These are phyloP conservation scores for Halcyon chelicuti DNA, from an alignment of 2,797 vertebrate species.

Conservation along the genomic window DNA sequence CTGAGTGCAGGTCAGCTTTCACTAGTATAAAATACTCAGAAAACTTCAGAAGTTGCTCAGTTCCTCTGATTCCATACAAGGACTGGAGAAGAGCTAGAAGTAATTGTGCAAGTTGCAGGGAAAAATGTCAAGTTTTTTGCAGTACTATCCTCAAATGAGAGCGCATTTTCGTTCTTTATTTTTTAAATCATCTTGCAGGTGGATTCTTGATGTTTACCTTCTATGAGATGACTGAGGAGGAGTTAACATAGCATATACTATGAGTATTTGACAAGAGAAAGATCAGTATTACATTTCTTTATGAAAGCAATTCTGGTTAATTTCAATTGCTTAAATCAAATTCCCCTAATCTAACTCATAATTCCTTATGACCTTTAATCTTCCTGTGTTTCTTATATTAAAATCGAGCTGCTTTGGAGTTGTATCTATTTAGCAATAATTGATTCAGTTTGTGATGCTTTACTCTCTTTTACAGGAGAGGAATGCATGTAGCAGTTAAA, in stretches of 20 bases:
- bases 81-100: not conserved
- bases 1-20: not conserved
- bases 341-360: not conserved
- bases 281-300: not conserved
- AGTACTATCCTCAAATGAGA: not conserved
- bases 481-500: conserved; percentile 93
- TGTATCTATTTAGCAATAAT: not conserved
- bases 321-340: not conserved
- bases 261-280: not conserved
- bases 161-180: too few relatives aligned
- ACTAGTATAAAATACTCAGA: not conserved
- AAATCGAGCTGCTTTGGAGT: not conserved
- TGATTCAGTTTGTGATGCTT: not conserved
- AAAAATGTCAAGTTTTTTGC: not conserved
- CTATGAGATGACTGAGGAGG: not conserved
- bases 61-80: not conserved
- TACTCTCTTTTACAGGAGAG: conserved; percentile 80
- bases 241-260: not conserved
- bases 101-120: not conserved
- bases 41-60: not conserved
- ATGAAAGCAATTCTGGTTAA: not conserved
- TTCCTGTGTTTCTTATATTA: not conserved
- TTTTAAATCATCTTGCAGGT: not conserved
- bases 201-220: not conserved
- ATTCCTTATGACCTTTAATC: not conserved